Base-by-base conservation (phyloP, 64 coral and sea anemone genomes). In the Hydrozoanthus tunicans region DNA sequence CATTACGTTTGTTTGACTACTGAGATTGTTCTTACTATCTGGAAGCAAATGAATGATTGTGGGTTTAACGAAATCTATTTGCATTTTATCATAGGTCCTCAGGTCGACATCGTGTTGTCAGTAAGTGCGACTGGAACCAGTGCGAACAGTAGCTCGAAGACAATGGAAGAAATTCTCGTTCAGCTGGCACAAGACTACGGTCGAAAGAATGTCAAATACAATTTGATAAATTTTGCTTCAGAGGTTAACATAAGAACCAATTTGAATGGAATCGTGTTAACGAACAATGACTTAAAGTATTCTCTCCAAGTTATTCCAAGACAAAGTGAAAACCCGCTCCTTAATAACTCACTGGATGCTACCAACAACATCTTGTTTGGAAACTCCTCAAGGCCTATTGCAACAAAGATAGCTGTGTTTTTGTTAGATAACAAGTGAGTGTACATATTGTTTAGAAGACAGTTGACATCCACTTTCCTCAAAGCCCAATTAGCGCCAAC, bases 121-220 rank as follows among this genome's bases (percentile, higher is more conserved):
- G 7, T 68, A 66, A 83, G 81, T 68, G 81, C 81, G 54, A 83
- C 62, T 51, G 81, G 81, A 83, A 64, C 14, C 64, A 83, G 67
- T 14, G 81, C 81, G 1, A 5, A 67, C 12, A 55, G 67, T 1
- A 12, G 67, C 51, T 83, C 67, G 26, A 32, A 52, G 24, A 83
- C 64, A 68, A 83, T 68, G 81, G 67, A 83, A 66, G 81, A 83
- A 14, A 60, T 83, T 14, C 2, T 83, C 6, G 53, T 52, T 6
- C 32, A 4, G 0, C 59, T 83, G 27, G 51, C 32, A 7, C 26
- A 8, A 9, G 59, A 15, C 17, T 83, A 83, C 62, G 81, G 81
- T 14, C 43, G 13, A 9, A 51, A 17, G n/a, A 83, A 83, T 27
- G 6, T 83, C 62, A 26, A 43, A 53, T 83, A 83, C 17, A 66